phyloP scores from a whole-genome alignment of 2,797 vertebrate species.

The Pseudochirops corinnae region DNA sequence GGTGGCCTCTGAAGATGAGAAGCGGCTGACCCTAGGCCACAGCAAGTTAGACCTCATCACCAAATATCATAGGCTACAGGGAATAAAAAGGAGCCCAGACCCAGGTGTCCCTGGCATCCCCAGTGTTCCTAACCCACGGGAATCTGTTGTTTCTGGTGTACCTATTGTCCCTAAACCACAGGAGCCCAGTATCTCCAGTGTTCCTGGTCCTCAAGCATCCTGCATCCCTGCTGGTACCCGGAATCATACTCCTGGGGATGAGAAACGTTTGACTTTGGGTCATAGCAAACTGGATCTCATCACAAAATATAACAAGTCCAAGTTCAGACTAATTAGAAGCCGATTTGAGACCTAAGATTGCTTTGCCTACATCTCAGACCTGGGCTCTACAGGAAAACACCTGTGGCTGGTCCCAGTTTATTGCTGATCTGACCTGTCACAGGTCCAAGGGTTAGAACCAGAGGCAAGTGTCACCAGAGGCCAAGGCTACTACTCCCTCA shows the following conservation, averaged over 20 bases:
- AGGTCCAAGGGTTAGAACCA: neutral
- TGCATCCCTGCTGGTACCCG: neutral
- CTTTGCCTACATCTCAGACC: neutral
- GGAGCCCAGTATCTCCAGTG: slow-evolving; percentile 72
- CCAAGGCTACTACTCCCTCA: neutral
- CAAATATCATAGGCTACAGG: slow-evolving; percentile 90
- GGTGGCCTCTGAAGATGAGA: slow-evolving; percentile 84
- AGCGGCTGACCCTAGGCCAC: slow-evolving; percentile 90
- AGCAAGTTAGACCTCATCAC: slow-evolving; percentile 93
- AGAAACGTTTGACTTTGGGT: slow-evolving; percentile 95
- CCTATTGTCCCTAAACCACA: slow-evolving; percentile 54
- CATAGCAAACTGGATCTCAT: slow-evolving; percentile 98
- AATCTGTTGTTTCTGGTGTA: slow-evolving; percentile 52
- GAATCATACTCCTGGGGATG: slow-evolving; percentile 83
- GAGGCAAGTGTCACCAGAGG: neutral
- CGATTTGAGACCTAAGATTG: slow-evolving; percentile 91
- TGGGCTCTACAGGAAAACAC: neutral
- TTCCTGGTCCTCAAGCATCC: neutral
- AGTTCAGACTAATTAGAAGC: slow-evolving; percentile 92
- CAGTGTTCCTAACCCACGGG: slow-evolving; percentile 57
- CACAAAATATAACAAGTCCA: slow-evolving; percentile 95
- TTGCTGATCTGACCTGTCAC: neutral
- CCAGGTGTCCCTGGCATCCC: slow-evolving; percentile 43
- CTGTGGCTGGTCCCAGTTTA: neutral
- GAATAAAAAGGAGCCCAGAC: slow-evolving; percentile 84